A percentile compares a stretch with the other conserved stretches of the same genome.
phyloP scores from a whole-genome alignment of 2,113 vertebrate species.

The Urocitellus parryii region DNA sequence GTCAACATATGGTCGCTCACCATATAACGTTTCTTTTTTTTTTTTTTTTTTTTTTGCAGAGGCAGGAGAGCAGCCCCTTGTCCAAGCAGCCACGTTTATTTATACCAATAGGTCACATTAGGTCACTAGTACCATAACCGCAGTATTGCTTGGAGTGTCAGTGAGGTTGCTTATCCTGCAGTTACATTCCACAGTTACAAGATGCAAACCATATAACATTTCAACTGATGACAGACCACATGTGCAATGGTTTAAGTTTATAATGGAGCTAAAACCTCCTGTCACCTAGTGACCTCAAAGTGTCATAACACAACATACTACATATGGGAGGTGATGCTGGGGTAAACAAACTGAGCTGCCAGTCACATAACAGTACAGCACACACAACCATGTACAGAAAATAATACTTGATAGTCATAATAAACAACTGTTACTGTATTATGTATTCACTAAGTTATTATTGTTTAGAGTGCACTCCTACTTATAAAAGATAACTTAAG shows the following conservation, averaged over 20 bases:
- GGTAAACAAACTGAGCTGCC: neutral
- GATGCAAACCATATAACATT: neutral
- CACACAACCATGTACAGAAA: neutral
- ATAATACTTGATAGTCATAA: too few relatives aligned
- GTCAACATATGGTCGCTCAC: neutral
- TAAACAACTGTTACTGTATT: neutral
- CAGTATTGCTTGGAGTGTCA: too few relatives aligned
- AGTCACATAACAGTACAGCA: neutral
- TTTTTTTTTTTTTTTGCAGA: too few relatives aligned
- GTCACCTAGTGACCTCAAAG: too few relatives aligned
- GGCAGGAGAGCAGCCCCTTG: too few relatives aligned
- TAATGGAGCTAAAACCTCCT: neutral
- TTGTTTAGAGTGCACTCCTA: neutral
- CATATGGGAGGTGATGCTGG: accelerated
- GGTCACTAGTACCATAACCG: too few relatives aligned
- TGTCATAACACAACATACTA: neutral
- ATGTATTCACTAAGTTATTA: neutral
- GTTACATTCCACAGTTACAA: too few relatives aligned
- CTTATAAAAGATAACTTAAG: neutral
- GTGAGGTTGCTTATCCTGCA: too few relatives aligned
- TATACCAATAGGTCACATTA: too few relatives aligned
- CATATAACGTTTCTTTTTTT: neutral
- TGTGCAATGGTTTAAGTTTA: neutral
- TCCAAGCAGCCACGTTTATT: too few relatives aligned
- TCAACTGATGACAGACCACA: neutral